Evolutionary conservation across 1,140 invertebrate genomes (phyloP).

Genomic region (Apis mellifera): DNA sequence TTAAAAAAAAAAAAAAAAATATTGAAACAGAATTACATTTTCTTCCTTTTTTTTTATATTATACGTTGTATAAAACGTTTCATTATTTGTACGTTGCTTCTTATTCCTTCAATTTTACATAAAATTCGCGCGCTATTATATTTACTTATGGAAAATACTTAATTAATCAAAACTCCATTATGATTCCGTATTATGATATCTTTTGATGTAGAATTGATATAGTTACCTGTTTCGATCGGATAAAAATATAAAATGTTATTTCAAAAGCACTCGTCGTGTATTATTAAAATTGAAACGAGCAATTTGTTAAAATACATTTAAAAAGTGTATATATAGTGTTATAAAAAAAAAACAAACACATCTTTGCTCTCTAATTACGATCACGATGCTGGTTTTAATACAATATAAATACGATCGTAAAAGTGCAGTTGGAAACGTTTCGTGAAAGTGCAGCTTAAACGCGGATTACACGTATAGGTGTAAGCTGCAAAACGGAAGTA

Average conservation of each 20-base stretch:
- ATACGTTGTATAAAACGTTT: not conserved
- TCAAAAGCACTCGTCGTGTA: no score
- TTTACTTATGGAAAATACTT: not conserved
- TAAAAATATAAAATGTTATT: no score
- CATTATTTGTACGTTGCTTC: not conserved
- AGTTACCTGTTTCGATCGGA: no score
- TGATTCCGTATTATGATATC: not conserved
- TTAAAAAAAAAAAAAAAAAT: not conserved
- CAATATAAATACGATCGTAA: not conserved
- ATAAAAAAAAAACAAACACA: no score
- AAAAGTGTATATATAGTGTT: no score
- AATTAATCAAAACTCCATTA: not conserved
- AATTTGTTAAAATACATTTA: no score
- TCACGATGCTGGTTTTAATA: not conserved
- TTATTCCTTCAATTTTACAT: not conserved
- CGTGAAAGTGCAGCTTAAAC: not conserved
- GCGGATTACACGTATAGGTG: not conserved
- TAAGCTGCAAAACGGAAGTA: not conserved
- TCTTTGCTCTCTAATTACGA: no score
- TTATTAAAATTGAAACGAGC: no score
- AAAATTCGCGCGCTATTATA: not conserved
- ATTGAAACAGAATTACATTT: not conserved
- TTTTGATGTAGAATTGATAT: not conserved
- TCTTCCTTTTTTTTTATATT: not conserved
- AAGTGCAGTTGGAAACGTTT: not conserved